Conservation (phyloP, 1,140 invertebrate genomes). For the Temnothorax nylanderi region DNA sequence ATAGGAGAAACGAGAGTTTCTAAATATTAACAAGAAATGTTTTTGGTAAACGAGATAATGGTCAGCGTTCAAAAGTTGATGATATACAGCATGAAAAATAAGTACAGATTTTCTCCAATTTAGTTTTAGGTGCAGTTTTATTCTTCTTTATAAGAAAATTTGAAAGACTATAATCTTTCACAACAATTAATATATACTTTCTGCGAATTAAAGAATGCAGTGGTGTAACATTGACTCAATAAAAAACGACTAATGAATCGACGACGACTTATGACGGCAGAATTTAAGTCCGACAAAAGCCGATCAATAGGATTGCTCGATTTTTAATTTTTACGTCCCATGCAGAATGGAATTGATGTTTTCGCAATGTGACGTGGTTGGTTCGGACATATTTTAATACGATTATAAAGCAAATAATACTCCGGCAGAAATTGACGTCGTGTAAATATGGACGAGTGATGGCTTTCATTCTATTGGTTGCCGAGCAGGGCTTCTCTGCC, state of each 20-base stretch:
- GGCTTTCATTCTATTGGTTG: constrained; percentile 17
- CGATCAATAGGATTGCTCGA: neutral
- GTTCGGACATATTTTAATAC: neutral
- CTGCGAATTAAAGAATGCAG: neutral
- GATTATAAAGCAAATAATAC: constrained; percentile 13
- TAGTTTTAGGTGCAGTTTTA: neutral
- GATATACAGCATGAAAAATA: neutral
- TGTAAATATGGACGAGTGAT: neutral
- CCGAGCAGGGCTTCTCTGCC: constrained; percentile 17
- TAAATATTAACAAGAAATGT: neutral
- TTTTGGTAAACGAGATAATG: neutral
- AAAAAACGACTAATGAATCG: neutral
- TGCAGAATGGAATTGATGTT: neutral
- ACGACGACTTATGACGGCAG: too few relatives aligned
- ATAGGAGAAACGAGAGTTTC: neutral
- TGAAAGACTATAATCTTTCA: too few relatives aligned
- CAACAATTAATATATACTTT: neutral
- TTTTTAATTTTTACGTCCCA: neutral
- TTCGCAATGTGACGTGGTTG: neutral
- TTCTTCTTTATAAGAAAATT: too few relatives aligned
- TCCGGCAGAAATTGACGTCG: neutral
- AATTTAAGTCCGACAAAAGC: neutral
- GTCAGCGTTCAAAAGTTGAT: neutral
- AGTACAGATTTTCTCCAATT: neutral
- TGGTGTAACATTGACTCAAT: neutral